Percentiles rank a stretch among this genome's conserved stretches.
These are phyloP conservation scores for Xanthostigma xanthostigma DNA, from an alignment of 2,888 invertebrate species.

Conservation along the genomic window DNA sequence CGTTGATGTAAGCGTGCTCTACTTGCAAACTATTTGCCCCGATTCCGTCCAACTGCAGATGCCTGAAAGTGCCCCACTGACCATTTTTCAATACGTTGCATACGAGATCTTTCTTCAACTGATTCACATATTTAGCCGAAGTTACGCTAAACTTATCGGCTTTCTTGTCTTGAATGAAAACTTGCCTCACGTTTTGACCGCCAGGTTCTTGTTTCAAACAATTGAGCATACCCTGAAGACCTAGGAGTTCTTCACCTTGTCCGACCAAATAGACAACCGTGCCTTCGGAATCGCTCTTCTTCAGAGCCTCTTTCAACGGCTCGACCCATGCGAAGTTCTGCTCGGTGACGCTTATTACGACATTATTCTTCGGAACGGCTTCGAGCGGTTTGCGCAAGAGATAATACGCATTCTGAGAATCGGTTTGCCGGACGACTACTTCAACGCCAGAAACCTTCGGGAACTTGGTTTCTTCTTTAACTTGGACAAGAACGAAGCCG, in stretches of 20 bases:
- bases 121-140: slow-evolving; percentile 41
- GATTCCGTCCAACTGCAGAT: slow-evolving; percentile 45
- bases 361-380: slow-evolving; percentile 23
- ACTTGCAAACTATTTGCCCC: slow-evolving; percentile 38
- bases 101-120: slow-evolving; percentile 60
- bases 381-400: slow-evolving; percentile 43
- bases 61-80: slow-evolving; percentile 78
- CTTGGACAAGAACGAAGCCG: slow-evolving; percentile 45
- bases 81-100: slow-evolving; percentile 72
- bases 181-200: slow-evolving; percentile 57
- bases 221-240: slow-evolving; percentile 76
- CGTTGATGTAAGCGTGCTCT: slow-evolving; percentile 91
- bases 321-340: slow-evolving; percentile 69
- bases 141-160: slow-evolving; percentile 42
- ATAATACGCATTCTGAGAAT: slow-evolving; percentile 46
- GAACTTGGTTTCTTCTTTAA: slow-evolving; percentile 45
- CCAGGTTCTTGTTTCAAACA: slow-evolving; percentile 83
- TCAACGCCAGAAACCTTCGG: slow-evolving; percentile 30
- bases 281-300: slow-evolving; percentile 41
- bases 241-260: slow-evolving; percentile 51
- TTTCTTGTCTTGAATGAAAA: slow-evolving; percentile 50
- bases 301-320: slow-evolving; percentile 57
- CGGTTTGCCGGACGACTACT: slow-evolving; percentile 44
- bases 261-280: slow-evolving; percentile 52
- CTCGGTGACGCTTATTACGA: slow-evolving; percentile 53